Base-by-base conservation (phyloP, 2,113 vertebrate species). In the Lagenorhynchus albirostris region DNA sequence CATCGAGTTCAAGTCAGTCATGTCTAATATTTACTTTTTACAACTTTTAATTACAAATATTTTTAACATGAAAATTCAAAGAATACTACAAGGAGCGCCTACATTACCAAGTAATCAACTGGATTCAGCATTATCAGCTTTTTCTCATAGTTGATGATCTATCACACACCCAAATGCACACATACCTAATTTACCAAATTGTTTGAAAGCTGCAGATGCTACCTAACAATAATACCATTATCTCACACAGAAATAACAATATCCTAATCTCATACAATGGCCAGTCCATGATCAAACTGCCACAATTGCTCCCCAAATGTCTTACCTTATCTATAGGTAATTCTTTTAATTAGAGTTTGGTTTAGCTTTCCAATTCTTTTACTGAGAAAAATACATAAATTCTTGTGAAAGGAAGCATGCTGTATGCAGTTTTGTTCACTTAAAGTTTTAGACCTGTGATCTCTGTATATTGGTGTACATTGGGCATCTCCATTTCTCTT, bases 11-110 rank as follows among this genome's bases (percentile, higher is more conserved):
- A 90, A 95, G 23, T 33, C 44, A 93, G 50, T 38, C 6, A 60
- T 76, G 5, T 77, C 31, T 96, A 96, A 71, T 89, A 96, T 73
- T 86, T 83, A 83, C 41, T 36, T 67, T 92, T 92, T 92, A 68
- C 1, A 70, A 41, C 6, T 73, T 84, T 41, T 81, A 60, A 89
- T 95, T 91, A 73, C 25, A 3, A 86, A 33, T 76, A 82, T 55
- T 84, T 90, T 84, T 55, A 62, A 92, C 86, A 55, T 62, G 47
- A 86, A 94, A 87, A 74, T 55, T 41, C 2, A 65, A 85, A 73
- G 21, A 88, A 36, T 82, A 94, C 38, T 62, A 94, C 3, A 95
- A 90, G 13, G 41, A 95, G 65, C 23, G n/a, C 13, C 20, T 85
- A 20, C 2, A 88, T 50, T 25, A 90, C 13, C 38, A 84, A 14